These are phyloP conservation scores for Helostoma temminkii DNA, from an alignment of 2,797 vertebrate species.

Conservation along the genomic window DNA sequence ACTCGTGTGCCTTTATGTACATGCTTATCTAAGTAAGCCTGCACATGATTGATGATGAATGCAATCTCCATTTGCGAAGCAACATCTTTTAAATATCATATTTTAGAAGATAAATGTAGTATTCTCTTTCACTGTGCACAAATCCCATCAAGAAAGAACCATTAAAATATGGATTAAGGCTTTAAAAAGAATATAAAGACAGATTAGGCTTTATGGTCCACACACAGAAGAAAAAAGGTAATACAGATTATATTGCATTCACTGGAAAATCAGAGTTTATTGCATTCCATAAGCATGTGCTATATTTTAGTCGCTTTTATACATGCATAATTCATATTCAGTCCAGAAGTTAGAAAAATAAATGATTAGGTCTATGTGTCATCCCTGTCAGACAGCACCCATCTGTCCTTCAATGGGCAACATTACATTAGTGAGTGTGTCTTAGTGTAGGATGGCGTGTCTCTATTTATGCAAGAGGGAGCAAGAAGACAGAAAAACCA, in stretches of 20 bases:
- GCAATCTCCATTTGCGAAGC: slow-evolving; percentile 28
- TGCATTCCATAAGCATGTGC: slow-evolving; percentile 42
- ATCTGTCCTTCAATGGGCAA: slow-evolving; percentile 68
- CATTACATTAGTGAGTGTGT: slow-evolving; percentile 52
- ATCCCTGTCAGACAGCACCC: slow-evolving; percentile 73
- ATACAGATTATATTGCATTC: slow-evolving; percentile 44
- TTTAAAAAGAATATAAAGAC: slow-evolving; percentile 57
- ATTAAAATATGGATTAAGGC: slow-evolving; percentile 54
- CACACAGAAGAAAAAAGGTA: slow-evolving; percentile 23
- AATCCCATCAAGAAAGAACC: slow-evolving; percentile 42
- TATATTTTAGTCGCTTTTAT: slow-evolving; percentile 31
- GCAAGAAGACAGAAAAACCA: slow-evolving; percentile 40
- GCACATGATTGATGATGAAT: slow-evolving; percentile 48
- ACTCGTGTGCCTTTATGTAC: slow-evolving; percentile 3
- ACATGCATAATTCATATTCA: slow-evolving; percentile 48
- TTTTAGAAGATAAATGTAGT: slow-evolving; percentile 45
- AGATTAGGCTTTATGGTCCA: slow-evolving; percentile 46
- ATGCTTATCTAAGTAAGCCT: slow-evolving; percentile 1
- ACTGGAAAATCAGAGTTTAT: slow-evolving; percentile 45
- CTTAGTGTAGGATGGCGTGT: slow-evolving; percentile 53
- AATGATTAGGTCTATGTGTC: slow-evolving; percentile 69
- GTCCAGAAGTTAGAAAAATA: slow-evolving; percentile 61
- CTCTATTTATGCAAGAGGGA: slow-evolving; percentile 54
- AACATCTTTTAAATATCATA: slow-evolving; percentile 41
- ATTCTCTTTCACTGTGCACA: slow-evolving; percentile 20